A percentile compares a stretch with the other conserved stretches of the same genome.
Evolutionary conservation across 2,888 invertebrate genomes (phyloP).

Genomic region (Dioctria linearis): DNA sequence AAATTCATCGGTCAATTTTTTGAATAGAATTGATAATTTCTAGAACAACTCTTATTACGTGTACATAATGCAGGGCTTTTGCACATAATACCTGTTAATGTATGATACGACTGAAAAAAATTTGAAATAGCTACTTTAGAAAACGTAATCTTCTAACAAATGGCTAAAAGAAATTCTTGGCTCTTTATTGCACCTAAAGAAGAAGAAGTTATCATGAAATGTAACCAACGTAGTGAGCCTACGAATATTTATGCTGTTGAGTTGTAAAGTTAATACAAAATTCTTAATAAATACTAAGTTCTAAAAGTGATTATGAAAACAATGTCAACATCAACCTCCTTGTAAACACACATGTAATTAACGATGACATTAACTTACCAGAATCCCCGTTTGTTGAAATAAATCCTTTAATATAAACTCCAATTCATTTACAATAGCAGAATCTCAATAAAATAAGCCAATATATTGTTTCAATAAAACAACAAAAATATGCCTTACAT

Average conservation of each 20-base stretch:
- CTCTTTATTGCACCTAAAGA: neutral
- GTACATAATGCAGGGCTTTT: too few species aligned
- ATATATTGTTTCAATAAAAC: neutral
- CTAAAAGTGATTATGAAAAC: neutral
- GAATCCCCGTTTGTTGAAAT: neutral
- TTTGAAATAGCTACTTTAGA: neutral
- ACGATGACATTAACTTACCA: too few species aligned
- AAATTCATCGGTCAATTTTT: too few species aligned
- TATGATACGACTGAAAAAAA: too few species aligned
- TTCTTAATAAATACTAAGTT: too few species aligned
- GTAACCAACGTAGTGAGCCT: neutral
- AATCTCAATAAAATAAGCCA: constrained; percentile 2
- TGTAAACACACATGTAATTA: neutral
- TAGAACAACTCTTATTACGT: too few species aligned
- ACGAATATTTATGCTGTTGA: neutral
- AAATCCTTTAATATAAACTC: neutral
- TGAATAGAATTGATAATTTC: too few species aligned
- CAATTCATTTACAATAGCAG: neutral
- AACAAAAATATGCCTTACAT: neutral
- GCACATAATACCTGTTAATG: too few species aligned
- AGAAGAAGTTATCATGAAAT: neutral
- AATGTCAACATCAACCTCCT: neutral
- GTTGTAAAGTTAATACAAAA: too few species aligned
- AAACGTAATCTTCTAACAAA: neutral
- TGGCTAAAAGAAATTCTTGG: constrained; percentile 1